Base-by-base conservation (phyloP, 2,797 vertebrate genomes). In the Trichosurus vulpecula region DNA sequence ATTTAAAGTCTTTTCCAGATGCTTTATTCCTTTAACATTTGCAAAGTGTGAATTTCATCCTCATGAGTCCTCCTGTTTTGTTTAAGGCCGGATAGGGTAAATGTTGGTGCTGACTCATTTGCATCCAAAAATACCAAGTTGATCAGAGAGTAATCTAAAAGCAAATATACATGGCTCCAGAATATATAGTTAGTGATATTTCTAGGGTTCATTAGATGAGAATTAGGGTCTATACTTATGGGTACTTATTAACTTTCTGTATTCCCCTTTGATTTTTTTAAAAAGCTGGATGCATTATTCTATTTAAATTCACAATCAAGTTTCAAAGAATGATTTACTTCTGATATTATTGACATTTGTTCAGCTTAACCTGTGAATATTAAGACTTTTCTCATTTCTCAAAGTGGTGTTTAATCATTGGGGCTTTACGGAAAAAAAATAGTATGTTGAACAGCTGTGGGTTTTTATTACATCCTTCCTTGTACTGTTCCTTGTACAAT, bases 21-120 rank as follows among this genome's bases (percentile, higher is more conserved):
- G 97, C 55, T 97, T 98, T 97, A 98, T 98, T 98, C 98, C 98
- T 98, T 98, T 99, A 99, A 98, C 96, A 98, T 99, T 99, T 99
- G 97, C 98, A 97, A 98, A 98, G 98, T 98, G 98, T 98, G 98
- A 97, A 55, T 97, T 98, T 97, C 98, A 93, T 97, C 96, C 98
- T 98, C 98, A 58, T 92, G 98, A 97, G 98, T 93, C 96, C 90
- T 61, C 51, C 95, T 98, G 98, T 98, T 98, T 98, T 98, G 97
- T 98, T 98, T 98, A 98, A 98, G 97, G 94, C 96, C 90, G 90
- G 96, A 97, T 98, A 98, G 98, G 97, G 97, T 98, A 99, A 99
- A 99, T 98, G 98, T 98, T 99, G 98, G 92, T 98, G 96, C 93
- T 98, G 98, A 96, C 92, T 98, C 92, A 98, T 99, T 98, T 98